Percentiles rank a stretch among this genome's conserved stretches.
Conservation (phyloP, 2,113 vertebrate genomes). For the Ammodytes dubius region DNA sequence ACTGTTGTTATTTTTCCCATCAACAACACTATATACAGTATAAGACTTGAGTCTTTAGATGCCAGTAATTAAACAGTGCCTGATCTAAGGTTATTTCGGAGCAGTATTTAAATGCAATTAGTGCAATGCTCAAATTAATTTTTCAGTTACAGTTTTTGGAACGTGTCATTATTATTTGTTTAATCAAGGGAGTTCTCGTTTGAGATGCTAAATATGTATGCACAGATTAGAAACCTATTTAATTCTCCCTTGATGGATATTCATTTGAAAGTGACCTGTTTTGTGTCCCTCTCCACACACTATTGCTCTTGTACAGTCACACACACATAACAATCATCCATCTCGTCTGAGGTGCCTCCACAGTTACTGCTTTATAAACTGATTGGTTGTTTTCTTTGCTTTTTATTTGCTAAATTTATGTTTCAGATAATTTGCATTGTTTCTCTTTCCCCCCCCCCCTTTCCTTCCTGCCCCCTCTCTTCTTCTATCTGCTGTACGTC, state of each 20-base stretch:
- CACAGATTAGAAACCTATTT: constrained; percentile 62
- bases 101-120: constrained; percentile 86
- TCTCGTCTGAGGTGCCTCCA: neutral
- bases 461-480: constrained; percentile 28
- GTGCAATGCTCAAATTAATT: constrained; percentile 82
- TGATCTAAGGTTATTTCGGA: constrained; percentile 83
- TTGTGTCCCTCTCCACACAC: constrained; percentile 25
- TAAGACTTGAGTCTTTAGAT: constrained; percentile 75
- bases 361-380: neutral
- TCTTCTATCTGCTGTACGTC: constrained; percentile 35
- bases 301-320: constrained; percentile 11
- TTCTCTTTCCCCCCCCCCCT: constrained; percentile 14
- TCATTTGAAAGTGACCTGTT: constrained; percentile 77
- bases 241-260: constrained; percentile 73
- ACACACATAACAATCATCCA: constrained; percentile 1
- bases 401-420: constrained; percentile 35
- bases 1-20: constrained; percentile 84
- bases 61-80: constrained; percentile 81
- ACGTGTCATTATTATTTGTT: constrained; percentile 85
- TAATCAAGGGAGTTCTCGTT: constrained; percentile 82
- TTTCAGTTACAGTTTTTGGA: constrained; percentile 83
- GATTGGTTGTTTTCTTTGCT: constrained; percentile 14
- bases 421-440: constrained; percentile 60
- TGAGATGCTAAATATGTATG: constrained; percentile 78
- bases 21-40: constrained; percentile 32